Evolutionary conservation across 30 jellyfish, hydroid and myxozoan genomes (phyloP), one percentile per base, ranked within the genome.

Genomic region (Turritopsis dohrnii): DNA sequence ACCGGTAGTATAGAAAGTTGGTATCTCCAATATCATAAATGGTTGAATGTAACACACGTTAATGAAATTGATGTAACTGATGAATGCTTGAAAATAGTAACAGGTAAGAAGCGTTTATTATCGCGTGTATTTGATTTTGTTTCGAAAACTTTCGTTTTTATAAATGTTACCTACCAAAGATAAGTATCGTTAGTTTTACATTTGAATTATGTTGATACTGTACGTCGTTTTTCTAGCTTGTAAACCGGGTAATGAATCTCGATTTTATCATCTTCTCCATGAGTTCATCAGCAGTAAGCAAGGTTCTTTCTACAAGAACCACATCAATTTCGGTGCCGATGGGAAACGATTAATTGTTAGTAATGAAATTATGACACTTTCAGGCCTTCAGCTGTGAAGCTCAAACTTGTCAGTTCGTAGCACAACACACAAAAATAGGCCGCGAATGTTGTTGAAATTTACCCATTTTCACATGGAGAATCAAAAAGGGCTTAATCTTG

Each of bases 1-100:
- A 29, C 54, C 23, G 85, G 91, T 19, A 82, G 92, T 16, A 89
- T 84, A 26, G 30, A 82, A 71, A 88, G 96, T 76, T 88, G 96
- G 96, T 84, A 83, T 66, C 83, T 54, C 20, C 83, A 81, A 17
- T 88, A 83, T 65, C 71, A 72, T 22, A 28, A 80, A 27, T 88
- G 96, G 96, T 65, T 88, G 29, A 28, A 60, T 28, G 29, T 18
- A 27, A 7, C 77, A 69, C 19, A 69, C 77, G 31, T 23, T n/a
- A 69, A n/a, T 69, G 77, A 69, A 69, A 9, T 69, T 23, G 19
- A 69, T 69, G 30, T 23, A 69, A 69, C 77, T 69, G 19, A 69
- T 9, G 77, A 69, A 1, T 69, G 77, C 30, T n/a, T n/a, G 16
- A 27, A 69, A 69, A n/a, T 21, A 27, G 77, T 69, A 27, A 69